Conservation (phyloP, 1,140 invertebrate genomes). For the Lepidurus couesii region DNA sequence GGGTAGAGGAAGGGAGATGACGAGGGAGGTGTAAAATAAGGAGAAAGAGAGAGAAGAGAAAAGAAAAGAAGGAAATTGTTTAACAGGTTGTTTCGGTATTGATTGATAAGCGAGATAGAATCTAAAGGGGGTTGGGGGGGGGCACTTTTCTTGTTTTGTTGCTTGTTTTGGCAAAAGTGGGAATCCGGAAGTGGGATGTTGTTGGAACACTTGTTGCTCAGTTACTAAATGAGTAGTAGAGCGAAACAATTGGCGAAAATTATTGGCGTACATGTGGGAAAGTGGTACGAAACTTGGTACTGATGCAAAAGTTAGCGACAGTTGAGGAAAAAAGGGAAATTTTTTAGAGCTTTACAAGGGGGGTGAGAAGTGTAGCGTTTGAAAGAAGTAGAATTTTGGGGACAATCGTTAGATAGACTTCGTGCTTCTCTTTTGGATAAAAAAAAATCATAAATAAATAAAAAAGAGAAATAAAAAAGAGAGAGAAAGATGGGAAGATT, state of each 20-base stretch:
- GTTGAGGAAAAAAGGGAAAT: too few relatives aligned
- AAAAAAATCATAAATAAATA: neutral
- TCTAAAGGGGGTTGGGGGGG: neutral
- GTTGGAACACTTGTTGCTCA: neutral
- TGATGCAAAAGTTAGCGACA: neutral
- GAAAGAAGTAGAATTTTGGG: neutral
- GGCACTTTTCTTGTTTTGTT: neutral
- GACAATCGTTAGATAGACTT: neutral
- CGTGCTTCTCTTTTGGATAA: too few relatives aligned
- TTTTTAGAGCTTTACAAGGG: neutral
- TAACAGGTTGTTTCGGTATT: neutral
- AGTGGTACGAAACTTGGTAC: neutral
- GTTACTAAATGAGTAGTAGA: neutral
- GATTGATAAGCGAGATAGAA: neutral
- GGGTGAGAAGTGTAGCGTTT: neutral
- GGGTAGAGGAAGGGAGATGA: neutral
- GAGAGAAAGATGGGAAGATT: neutral
- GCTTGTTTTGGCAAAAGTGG: neutral
- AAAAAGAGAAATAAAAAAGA: too few relatives aligned
- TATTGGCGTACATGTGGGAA: neutral
- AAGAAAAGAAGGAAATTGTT: neutral
- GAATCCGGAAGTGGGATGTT: neutral
- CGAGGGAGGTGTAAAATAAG: neutral
- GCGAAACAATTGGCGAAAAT: neutral
- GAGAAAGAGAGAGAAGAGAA: constrained; percentile 4